Base-by-base conservation (phyloP, 2,888 invertebrate genomes). In the Drosophila sordidula region DNA sequence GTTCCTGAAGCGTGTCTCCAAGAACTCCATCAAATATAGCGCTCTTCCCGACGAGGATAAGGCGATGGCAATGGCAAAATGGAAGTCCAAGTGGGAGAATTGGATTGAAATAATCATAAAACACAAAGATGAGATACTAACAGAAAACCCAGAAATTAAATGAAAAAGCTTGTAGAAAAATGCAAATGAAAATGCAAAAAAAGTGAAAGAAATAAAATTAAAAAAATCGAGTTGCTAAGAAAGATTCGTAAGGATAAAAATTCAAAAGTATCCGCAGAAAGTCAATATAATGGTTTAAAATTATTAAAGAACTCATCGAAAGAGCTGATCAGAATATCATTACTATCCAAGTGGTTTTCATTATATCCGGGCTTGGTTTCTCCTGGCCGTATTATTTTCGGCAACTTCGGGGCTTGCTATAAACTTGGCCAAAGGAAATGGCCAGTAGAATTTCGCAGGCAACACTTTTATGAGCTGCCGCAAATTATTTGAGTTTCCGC, bases 21-120 rank as follows among this genome's bases (percentile, higher is more conserved):
- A 95, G 3, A 96, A 97, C 88, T 97, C 97, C 0, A 92, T 97
- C n/a, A 91, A 92, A 18, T 96, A 95, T 85, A 96, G 96, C 84
- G 93, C 94, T 1, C 90, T 96, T 81, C 91, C 90, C 9, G 75
- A 85, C 0, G 70, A 65, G 0, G 93, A 94, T 25, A 95, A 95
- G 80, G 69, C 70, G 0, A 64, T 74, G 0, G 95, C 95, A 0
- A 70, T 94, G 0, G 46, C 68, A 0, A 92, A 92, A 46, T 95
- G 95, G 93, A 78, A 93, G 59, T 26, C 25, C 0, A 91, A 93
- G 52, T 96, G 96, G 96, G 87, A 94, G 32, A 45, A 76, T 0
- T 95, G 94, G 89, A 90, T 95, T 26, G 88, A 64, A 1, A 92
- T 61, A 6, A 59, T 86, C 0, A 44, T 84, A 3, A n/a, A 38